phyloP scores from a whole-genome alignment of 1,140 invertebrate species.

The Drosophila aff. region DNA sequence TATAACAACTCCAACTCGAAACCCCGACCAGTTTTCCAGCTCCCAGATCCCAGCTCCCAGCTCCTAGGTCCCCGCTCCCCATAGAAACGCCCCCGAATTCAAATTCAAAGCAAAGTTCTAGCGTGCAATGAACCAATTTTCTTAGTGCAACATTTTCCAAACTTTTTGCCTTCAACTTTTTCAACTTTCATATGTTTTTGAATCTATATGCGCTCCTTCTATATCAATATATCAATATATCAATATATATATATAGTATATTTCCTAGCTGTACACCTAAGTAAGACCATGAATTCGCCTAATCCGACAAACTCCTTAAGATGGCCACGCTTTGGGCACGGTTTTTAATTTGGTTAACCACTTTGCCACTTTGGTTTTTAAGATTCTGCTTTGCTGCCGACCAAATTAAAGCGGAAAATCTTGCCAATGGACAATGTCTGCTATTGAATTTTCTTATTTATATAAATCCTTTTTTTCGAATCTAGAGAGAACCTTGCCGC shows the following conservation, averaged over 20 bases:
- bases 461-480: neutral
- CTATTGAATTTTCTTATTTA: conserved; percentile 10
- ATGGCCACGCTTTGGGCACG: conserved; percentile 67
- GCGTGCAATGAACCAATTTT: conserved; percentile 70
- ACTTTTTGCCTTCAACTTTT: conserved; percentile 46
- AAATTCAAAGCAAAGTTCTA: conserved; percentile 58
- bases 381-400: conserved; percentile 52
- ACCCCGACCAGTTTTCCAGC: neutral
- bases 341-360: conserved; percentile 50
- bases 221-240: neutral
- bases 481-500: conserved; percentile 29
- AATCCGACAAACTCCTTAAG: conserved; percentile 25
- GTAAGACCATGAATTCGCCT: conserved; percentile 39
- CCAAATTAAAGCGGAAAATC: conserved; percentile 33
- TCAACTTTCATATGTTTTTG: conserved; percentile 30
- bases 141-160: conserved; percentile 44
- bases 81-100: conserved; percentile 25
- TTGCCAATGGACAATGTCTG: conserved; percentile 29
- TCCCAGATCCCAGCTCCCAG: neutral
- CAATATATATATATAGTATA: neutral
- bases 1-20: neutral
- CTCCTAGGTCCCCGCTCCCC: neutral
- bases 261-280: conserved; percentile 47
- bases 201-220: conserved; percentile 20
- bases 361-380: conserved; percentile 26